These are phyloP conservation scores for Drosophila kohkoa DNA, from an alignment of 1,140 invertebrate genomes.

Conservation along the genomic window DNA sequence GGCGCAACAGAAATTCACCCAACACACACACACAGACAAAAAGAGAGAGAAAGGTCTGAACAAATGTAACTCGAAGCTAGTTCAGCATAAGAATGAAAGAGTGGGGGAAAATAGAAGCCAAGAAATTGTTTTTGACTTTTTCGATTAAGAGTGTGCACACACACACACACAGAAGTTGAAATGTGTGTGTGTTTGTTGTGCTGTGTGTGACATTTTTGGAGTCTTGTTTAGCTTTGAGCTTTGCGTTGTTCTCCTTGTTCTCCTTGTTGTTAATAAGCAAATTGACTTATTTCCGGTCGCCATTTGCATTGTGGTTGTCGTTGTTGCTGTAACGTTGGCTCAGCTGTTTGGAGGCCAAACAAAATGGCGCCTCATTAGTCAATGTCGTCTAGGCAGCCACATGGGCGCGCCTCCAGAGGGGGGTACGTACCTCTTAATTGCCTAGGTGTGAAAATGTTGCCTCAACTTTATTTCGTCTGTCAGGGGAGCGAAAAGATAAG, in stretches of 20 bases:
- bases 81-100: conserved; percentile 43
- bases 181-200: conserved; percentile 31
- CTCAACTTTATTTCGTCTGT: conserved; percentile 54
- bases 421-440: conserved; percentile 63
- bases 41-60: conserved; percentile 10
- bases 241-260: conserved; percentile 35
- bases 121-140: conserved; percentile 78
- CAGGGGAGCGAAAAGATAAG: not conserved
- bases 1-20: conserved; percentile 31
- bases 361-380: conserved; percentile 80
- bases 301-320: conserved; percentile 40
- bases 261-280: conserved; percentile 68
- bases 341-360: conserved; percentile 70
- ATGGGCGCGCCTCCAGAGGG: conserved; percentile 19
- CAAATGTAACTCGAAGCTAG: conserved; percentile 23
- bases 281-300: conserved; percentile 82
- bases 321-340: conserved; percentile 49
- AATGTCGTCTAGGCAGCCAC: conserved; percentile 71
- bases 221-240: conserved; percentile 68
- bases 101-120: conserved; percentile 36
- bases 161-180: conserved; percentile 19
- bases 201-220: conserved; percentile 67
- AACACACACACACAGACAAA: conserved; percentile 28
- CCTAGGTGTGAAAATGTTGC: conserved; percentile 74
- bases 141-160: conserved; percentile 67